These are phyloP conservation scores for Orius insidiosus DNA, from an alignment of 1,140 invertebrate genomes.

Conservation along the genomic window DNA sequence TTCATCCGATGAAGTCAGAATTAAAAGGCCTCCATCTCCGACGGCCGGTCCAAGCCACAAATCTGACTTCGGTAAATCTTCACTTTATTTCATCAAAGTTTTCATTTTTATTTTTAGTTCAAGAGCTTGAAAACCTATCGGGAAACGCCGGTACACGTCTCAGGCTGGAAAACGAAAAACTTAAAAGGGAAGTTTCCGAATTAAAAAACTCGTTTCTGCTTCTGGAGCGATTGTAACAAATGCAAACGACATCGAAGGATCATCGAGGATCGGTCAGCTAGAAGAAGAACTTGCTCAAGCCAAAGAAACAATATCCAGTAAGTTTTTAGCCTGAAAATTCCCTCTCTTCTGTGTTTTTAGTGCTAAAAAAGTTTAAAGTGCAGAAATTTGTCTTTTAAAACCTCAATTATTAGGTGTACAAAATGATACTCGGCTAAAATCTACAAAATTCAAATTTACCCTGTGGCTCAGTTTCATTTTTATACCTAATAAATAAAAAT, in stretches of 20 bases:
- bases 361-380: too few relatives aligned
- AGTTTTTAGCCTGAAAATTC: slow-evolving; percentile 9
- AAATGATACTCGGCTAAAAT: too few relatives aligned
- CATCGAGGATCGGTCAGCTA: slow-evolving; percentile 19
- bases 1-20: slow-evolving; percentile 12
- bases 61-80: slow-evolving; percentile 18
- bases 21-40: slow-evolving; percentile 19
- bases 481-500: too few relatives aligned
- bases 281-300: slow-evolving; percentile 31
- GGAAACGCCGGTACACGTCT: slow-evolving; percentile 26
- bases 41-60: slow-evolving; percentile 20
- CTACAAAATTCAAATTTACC: too few relatives aligned
- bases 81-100: too few relatives aligned
- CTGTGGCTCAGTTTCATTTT: too few relatives aligned
- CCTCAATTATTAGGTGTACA: too few relatives aligned
- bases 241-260: slow-evolving; percentile 25
- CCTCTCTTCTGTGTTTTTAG: too few relatives aligned
- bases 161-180: slow-evolving; percentile 42
- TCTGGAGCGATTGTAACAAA: slow-evolving; percentile 18
- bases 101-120: slow-evolving; percentile 9
- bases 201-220: slow-evolving; percentile 21
- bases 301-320: slow-evolving; percentile 38
- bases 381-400: too few relatives aligned
- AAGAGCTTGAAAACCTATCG: slow-evolving; percentile 9
- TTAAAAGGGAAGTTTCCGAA: slow-evolving; percentile 41